A percentile compares a stretch with the other conserved stretches of the same genome.
Evolutionary conservation across 2,888 invertebrate genomes (phyloP).

Genomic region (Seira sanloemensis): DNA sequence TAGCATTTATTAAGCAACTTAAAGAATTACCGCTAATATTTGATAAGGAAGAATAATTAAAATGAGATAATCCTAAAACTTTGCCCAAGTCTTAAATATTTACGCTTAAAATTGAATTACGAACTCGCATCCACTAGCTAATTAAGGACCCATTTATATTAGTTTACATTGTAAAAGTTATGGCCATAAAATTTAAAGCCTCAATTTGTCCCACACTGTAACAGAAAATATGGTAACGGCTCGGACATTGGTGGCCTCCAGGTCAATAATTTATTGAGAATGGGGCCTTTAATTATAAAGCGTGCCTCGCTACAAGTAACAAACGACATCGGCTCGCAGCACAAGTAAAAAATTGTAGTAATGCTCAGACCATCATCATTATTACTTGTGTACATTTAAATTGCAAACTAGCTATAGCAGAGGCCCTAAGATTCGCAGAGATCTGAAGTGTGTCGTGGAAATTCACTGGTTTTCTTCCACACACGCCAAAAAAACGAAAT

Average conservation of each 20-base stretch:
- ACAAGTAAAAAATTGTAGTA: too few species aligned
- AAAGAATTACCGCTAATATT: background rate
- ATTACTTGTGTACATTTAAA: background rate
- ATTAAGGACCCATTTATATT: background rate
- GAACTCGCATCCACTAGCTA: too few species aligned
- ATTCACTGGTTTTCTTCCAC: constrained; percentile 6
- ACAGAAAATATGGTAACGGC: background rate
- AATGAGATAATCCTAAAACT: background rate
- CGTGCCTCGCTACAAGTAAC: background rate
- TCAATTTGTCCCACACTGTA: constrained; percentile 4
- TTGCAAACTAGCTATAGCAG: background rate
- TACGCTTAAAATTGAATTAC: too few species aligned
- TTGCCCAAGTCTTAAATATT: background rate
- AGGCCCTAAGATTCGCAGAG: background rate
- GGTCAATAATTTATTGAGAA: background rate
- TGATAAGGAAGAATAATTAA: background rate
- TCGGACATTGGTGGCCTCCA: background rate
- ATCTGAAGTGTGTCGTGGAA: background rate
- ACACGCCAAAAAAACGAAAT: too few species aligned
- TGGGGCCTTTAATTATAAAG: background rate
- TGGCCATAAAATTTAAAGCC: background rate
- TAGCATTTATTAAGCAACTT: background rate
- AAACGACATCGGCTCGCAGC: too few species aligned
- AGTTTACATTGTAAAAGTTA: background rate
- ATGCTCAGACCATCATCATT: background rate